Evolutionary conservation across 2,888 invertebrate genomes (phyloP), one percentile per base, ranked within the genome.

Genomic region (Steinernema scapterisci): DNA sequence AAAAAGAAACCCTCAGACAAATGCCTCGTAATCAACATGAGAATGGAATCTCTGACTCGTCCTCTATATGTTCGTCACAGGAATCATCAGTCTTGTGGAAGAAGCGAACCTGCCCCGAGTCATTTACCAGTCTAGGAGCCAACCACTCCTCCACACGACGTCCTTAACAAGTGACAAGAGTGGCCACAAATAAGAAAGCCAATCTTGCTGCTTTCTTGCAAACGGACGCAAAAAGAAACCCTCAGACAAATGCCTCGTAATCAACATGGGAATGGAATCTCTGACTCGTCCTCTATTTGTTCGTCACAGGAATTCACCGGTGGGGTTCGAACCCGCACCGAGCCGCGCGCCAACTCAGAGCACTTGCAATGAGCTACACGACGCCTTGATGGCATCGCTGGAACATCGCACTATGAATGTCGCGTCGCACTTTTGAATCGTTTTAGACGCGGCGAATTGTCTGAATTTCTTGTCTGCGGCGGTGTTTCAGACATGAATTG

Each of bases 161-260:
- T 3, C 6, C 48, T n/a, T n/a, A 48, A 48, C 5, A n/a, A 48
- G 48, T 16, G 5, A 48, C 3, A 63, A 63, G 63, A 31, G n/a
- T n/a, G n/a, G n/a, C n/a, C n/a, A n/a, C n/a, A n/a, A n/a, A n/a
- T n/a, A n/a, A n/a, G n/a, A n/a, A n/a, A n/a, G n/a, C n/a, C n/a
- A n/a, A n/a, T n/a, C n/a, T n/a, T n/a, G n/a, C n/a, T n/a, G n/a
- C n/a, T n/a, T n/a, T n/a, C n/a, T n/a, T n/a, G n/a, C n/a, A n/a
- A n/a, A n/a, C n/a, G n/a, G n/a, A n/a, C n/a, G n/a, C n/a, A 27
- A 63, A 63, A 63, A 63, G 25, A 31, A 31, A 25, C 7, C 63
- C 63, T 63, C 63, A 63, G 63, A 63, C 63, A 63, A 63, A 63
- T 63, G 63, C 63, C 63, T 63, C 63, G 63, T 63, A 63, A 63